Evolutionary conservation across 2,113 vertebrate genomes (phyloP), one percentile per base, ranked within the genome.

Genomic region (Terrapene triunguis): DNA sequence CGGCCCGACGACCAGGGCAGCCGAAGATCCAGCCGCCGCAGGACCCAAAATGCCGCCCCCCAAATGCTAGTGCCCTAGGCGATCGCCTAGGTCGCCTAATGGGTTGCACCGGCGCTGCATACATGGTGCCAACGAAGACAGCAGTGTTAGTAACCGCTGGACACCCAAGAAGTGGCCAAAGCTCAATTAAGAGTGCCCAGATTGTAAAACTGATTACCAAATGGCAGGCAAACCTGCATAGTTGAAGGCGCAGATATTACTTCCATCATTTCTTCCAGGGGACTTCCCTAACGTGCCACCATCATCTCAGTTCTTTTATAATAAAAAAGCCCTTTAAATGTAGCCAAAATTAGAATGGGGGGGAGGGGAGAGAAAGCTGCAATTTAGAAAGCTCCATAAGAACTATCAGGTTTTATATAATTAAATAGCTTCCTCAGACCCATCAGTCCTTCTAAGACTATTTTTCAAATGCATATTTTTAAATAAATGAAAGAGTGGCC

Each of bases 81-180:
- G 42, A 44, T 5, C 42, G 42, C 42, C 5, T 44, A 44, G 44
- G 44, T 44, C 44, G 44, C 44, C 44, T 44, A 44, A 44, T 44
- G 44, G 44, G 44, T 44, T 44, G 44, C 44, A 44, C 44, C 44
- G 6, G 6, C 6, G 6, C 44, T 44, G 44, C 44, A 44, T 24
- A 47, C 11, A 12, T 2, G 1, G 0, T 1, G 1, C 3, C 65
- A 1, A 5, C 5, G 29, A 82, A 72, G 42, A 3, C n/a, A 57
- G 8, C 5, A 5, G 22, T 4, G 21, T 22, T 3, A 4, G 32
- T 65, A 65, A 5, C 6, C n/a, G 80, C 76, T 5, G 35, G 8
- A 25, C 21, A 5, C 42, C 53, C 47, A 38, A 74, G 12, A 4
- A 90, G 32, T 29, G 76, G 1, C 62, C 59, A 3, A 0, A 29